Conservation (phyloP, 2,888 invertebrate species). For the Palloptera scutellata region DNA sequence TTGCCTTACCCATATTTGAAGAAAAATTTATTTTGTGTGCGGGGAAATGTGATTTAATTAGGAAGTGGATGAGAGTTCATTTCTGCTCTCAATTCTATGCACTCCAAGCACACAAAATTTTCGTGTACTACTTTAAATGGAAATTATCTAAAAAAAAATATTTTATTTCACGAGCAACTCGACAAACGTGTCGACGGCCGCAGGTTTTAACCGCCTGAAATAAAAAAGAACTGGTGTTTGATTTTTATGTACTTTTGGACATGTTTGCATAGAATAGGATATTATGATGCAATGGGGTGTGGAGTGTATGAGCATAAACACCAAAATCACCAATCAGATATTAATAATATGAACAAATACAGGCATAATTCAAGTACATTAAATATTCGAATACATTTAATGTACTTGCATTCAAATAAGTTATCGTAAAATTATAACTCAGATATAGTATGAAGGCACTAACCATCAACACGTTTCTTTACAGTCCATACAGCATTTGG, state of each 20-base stretch:
- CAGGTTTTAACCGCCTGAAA: slow-evolving; percentile 72
- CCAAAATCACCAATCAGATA: slow-evolving; percentile 53
- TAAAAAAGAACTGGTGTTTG: slow-evolving; percentile 91
- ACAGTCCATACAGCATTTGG: slow-evolving; percentile 99
- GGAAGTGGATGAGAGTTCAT: too few relatives aligned
- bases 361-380: slow-evolving; percentile 38
- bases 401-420: slow-evolving; percentile 33
- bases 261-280: slow-evolving; percentile 12
- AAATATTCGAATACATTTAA: slow-evolving; percentile 37
- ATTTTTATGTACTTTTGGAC: slow-evolving; percentile 68
- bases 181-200: slow-evolving; percentile 48
- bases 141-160: neutral
- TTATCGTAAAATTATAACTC: neutral
- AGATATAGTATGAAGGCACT: slow-evolving; percentile 62
- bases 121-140: neutral
- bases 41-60: slow-evolving; percentile 29
- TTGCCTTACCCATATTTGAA: slow-evolving; percentile 61
- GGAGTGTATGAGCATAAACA: slow-evolving; percentile 36
- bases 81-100: slow-evolving; percentile 19
- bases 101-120: slow-evolving; percentile 32
- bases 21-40: slow-evolving; percentile 21
- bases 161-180: slow-evolving; percentile 38
- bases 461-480: slow-evolving; percentile 94
- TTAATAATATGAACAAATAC: slow-evolving; percentile 43
- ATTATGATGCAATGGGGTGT: slow-evolving; percentile 25